These are phyloP conservation scores for Pantherophis vulpinus DNA, from an alignment of 2,797 vertebrate genomes.

Conservation along the genomic window DNA sequence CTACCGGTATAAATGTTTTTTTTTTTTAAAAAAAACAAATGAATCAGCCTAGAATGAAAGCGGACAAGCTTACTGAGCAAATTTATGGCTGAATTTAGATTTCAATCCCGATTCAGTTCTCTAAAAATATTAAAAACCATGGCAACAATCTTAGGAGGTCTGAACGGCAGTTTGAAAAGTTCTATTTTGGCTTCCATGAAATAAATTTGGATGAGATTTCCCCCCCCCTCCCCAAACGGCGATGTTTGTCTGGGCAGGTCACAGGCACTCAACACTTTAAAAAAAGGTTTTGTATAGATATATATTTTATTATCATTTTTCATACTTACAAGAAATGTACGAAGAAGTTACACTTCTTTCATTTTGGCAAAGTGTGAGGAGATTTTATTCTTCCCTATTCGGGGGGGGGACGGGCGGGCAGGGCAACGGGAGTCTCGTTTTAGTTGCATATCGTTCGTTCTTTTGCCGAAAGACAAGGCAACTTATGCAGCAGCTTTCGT, in stretches of 20 bases:
- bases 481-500: neutral
- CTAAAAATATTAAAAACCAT: neutral
- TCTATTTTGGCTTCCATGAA: neutral
- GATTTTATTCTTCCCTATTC: neutral
- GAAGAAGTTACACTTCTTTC: neutral
- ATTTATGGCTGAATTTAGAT: neutral
- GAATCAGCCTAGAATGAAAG: neutral
- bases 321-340: neutral
- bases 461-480: neutral
- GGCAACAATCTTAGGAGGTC: neutral
- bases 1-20: neutral
- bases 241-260: neutral
- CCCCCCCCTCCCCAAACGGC: fast-evolving
- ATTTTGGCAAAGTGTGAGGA: neutral
- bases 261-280: too few species aligned
- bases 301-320: neutral
- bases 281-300: neutral
- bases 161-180: neutral
- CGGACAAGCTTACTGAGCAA: neutral
- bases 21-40: neutral
- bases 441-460: neutral
- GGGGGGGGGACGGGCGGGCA: neutral
- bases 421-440: neutral
- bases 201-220: neutral
- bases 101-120: neutral